phyloP scores from a whole-genome alignment of 2,113 vertebrate species.

The Xiphias gladius region DNA sequence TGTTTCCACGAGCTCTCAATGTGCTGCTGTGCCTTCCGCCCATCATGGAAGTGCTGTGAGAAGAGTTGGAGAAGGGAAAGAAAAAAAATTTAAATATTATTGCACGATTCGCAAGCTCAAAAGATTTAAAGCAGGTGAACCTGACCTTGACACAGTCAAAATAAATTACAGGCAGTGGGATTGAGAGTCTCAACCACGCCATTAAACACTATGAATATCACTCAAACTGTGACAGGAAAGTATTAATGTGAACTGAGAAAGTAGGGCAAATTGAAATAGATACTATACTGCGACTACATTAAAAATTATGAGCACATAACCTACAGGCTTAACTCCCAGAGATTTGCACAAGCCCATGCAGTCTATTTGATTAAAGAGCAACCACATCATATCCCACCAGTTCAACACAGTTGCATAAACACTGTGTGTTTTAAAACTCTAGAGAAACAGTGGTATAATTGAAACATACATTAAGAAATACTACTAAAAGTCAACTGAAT shows the following conservation, averaged over 20 bases:
- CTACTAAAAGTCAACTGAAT: neutral
- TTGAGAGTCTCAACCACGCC: neutral
- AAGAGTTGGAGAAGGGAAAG: slow-evolving; percentile 27
- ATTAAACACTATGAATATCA: slow-evolving; percentile 40
- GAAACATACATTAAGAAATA: neutral
- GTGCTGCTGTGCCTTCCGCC: slow-evolving; percentile 96
- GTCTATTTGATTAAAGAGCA: slow-evolving; percentile 44
- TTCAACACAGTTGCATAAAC: slow-evolving; percentile 26
- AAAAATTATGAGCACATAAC: slow-evolving; percentile 38
- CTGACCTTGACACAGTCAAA: slow-evolving; percentile 39
- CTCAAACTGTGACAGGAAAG: slow-evolving; percentile 22
- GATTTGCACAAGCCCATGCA: slow-evolving; percentile 24
- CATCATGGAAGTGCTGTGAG: slow-evolving; percentile 94
- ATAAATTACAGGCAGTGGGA: slow-evolving; percentile 36
- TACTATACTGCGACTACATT: slow-evolving; percentile 19
- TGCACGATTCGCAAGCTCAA: slow-evolving; percentile 15
- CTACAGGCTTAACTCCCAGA: slow-evolving; percentile 25
- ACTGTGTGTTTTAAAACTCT: neutral
- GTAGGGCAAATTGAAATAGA: slow-evolving; percentile 46
- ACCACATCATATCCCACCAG: neutral
- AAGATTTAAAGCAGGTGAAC: slow-evolving; percentile 54
- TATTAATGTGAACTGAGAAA: slow-evolving; percentile 34
- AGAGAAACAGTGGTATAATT: neutral
- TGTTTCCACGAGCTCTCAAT: slow-evolving; percentile 98
- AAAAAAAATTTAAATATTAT: slow-evolving; percentile 13